Evolutionary conservation across 2,797 vertebrate genomes (phyloP).

Genomic region (Benthosema pterotum): DNA sequence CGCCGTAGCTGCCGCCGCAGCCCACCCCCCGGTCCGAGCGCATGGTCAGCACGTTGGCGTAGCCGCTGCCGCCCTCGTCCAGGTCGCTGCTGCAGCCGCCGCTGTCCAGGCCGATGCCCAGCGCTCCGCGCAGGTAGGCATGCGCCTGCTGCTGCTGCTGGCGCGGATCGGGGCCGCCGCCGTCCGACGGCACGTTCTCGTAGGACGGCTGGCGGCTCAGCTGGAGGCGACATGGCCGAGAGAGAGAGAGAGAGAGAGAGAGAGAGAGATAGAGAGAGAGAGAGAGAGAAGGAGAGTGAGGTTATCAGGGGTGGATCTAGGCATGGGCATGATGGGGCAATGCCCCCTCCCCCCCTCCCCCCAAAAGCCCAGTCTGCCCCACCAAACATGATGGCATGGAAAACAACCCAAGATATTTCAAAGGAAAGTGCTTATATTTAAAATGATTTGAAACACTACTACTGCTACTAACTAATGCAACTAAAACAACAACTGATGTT

Average conservation of each 20-base stretch:
- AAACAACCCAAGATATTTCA: too few relatives aligned
- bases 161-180: conserved; percentile 80
- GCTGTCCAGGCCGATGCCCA: conserved; percentile 89
- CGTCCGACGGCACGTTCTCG: conserved; percentile 91
- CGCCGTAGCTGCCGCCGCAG: conserved; percentile 57
- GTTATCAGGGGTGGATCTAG: too few relatives aligned
- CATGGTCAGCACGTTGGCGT: conserved; percentile 91
- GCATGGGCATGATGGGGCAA: too few relatives aligned
- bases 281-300: conserved; percentile 39
- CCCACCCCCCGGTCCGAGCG: conserved; percentile 87
- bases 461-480: too few relatives aligned
- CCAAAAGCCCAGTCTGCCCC: too few relatives aligned
- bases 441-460: too few relatives aligned
- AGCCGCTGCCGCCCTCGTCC: conserved; percentile 90
- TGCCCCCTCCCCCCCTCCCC: too few relatives aligned
- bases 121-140: conserved; percentile 65
- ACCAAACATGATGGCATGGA: too few relatives aligned
- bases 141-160: conserved; percentile 57
- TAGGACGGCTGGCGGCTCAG: conserved; percentile 94
- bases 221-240: conserved; percentile 83
- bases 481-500: too few relatives aligned
- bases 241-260: conserved; percentile 72
- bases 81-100: conserved; percentile 91
- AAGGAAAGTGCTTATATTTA: too few relatives aligned
- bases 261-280: conserved; percentile 74